A percentile compares a stretch with the other conserved stretches of the same genome.
These are phyloP conservation scores for Chionoecetes opilio DNA, from an alignment of 1,140 invertebrate genomes.

Conservation along the genomic window DNA sequence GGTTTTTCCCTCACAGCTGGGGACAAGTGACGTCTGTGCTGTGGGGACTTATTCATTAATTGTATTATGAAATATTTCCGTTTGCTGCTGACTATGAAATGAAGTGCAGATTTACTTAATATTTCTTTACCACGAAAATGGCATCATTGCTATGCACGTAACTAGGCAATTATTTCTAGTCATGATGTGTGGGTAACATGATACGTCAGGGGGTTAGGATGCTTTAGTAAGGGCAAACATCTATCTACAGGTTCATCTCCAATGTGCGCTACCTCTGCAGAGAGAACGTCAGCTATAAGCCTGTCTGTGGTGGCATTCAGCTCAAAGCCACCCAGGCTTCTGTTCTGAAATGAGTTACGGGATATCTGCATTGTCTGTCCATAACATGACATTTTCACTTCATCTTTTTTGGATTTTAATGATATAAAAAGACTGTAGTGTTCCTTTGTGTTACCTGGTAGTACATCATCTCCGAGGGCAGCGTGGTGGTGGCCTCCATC, in stretches of 20 bases:
- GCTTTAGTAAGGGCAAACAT: not conserved
- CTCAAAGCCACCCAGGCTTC: slow-evolving; percentile 55
- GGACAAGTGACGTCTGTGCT: no score
- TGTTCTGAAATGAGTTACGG: slow-evolving; percentile 60
- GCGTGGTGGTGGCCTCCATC: slow-evolving; percentile 68
- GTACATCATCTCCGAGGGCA: slow-evolving; percentile 76
- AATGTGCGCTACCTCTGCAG: slow-evolving; percentile 48
- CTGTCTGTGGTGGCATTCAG: slow-evolving; percentile 65
- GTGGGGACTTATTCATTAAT: no score
- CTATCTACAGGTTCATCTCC: not conserved
- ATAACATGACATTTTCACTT: not conserved
- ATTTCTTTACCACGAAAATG: no score
- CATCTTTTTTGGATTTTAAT: not conserved
- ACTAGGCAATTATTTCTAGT: no score
- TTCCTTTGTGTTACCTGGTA: slow-evolving; percentile 64
- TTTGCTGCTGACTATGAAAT: no score
- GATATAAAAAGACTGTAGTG: not conserved
- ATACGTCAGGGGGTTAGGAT: not conserved
- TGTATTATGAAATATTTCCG: no score
- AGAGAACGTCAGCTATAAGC: slow-evolving; percentile 60
- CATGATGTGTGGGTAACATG: no score
- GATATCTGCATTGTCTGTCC: not conserved
- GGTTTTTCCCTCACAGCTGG: not conserved
- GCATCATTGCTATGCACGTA: no score
- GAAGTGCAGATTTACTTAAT: no score